Evolutionary conservation across 2,113 vertebrate species (phyloP).

Genomic region (Poecile atricapillus): DNA sequence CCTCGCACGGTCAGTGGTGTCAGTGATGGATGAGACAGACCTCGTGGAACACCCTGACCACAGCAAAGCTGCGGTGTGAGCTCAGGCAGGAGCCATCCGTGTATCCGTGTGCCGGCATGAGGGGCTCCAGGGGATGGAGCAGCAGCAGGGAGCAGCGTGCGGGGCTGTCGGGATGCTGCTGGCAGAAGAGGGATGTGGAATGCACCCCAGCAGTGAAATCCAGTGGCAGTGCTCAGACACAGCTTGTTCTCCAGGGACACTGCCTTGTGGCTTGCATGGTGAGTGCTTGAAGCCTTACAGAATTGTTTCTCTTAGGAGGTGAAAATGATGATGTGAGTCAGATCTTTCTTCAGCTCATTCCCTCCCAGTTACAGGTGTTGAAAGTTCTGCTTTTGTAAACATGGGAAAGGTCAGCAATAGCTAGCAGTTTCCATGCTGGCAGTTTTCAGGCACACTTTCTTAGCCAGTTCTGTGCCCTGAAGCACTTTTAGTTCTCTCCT

Average conservation of each 20-base stretch:
- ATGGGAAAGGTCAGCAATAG: not conserved
- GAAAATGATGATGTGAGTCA: not conserved
- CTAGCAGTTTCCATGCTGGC: not conserved
- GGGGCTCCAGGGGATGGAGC: not conserved
- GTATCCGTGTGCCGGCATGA: accelerated
- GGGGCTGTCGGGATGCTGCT: not conserved
- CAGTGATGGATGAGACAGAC: accelerated
- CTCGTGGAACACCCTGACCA: accelerated
- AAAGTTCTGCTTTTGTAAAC: slow-evolving; percentile 13
- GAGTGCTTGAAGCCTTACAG: not conserved
- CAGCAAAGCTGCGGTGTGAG: not conserved
- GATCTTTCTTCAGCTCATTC: not conserved
- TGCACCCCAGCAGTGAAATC: accelerated
- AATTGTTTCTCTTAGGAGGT: not conserved
- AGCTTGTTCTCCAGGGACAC: not conserved
- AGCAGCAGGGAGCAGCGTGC: accelerated
- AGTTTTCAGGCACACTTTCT: not conserved
- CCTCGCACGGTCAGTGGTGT: not conserved
- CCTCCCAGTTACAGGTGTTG: not conserved
- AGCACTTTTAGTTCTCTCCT: not conserved
- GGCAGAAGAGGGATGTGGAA: not conserved
- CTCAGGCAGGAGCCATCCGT: accelerated
- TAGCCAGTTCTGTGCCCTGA: not conserved
- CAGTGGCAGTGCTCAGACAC: not conserved
- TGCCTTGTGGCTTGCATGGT: not conserved